A percentile compares a stretch with the other conserved stretches of the same genome.
phyloP scores from a whole-genome alignment of 2,113 vertebrate genomes.

The Otis tarda region DNA sequence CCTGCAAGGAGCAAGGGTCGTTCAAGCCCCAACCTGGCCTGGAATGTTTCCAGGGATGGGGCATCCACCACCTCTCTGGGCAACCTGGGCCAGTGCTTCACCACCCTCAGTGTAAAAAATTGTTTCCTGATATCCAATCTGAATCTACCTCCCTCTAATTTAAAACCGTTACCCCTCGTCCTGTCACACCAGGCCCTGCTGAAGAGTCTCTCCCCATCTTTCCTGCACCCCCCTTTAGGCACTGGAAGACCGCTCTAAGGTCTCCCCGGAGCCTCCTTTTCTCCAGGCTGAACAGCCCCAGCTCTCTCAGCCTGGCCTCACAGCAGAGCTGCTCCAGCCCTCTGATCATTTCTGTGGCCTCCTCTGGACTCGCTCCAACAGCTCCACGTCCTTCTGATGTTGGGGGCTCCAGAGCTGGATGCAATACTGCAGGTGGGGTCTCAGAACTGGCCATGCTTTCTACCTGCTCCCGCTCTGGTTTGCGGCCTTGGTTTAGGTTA shows the following conservation, averaged over 20 bases:
- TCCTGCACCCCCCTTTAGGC: not conserved
- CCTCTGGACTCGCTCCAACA: not conserved
- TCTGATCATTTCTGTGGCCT: not conserved
- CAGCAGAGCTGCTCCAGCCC: not conserved
- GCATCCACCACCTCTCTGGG: not conserved
- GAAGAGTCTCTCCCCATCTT: not conserved
- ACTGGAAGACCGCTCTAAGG: not conserved
- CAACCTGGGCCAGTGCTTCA: not conserved
- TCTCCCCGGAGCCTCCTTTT: not conserved
- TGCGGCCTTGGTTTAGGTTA: not conserved
- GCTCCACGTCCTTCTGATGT: not conserved
- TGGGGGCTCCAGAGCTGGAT: not conserved
- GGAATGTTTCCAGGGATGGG: not conserved
- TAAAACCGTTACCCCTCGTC: not conserved
- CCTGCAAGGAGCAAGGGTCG: not conserved
- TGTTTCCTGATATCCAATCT: not conserved
- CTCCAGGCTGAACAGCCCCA: not conserved
- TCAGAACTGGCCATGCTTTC: not conserved
- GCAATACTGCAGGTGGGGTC: not conserved
- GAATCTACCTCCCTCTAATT: not conserved
- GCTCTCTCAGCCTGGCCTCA: not conserved
- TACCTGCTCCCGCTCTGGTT: not conserved
- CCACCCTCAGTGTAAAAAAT: not conserved
- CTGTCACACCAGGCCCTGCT: not conserved
- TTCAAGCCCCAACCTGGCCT: not conserved